phyloP scores from a whole-genome alignment of 2,888 invertebrate genomes.

The Lasioglossum oenotherae region DNA sequence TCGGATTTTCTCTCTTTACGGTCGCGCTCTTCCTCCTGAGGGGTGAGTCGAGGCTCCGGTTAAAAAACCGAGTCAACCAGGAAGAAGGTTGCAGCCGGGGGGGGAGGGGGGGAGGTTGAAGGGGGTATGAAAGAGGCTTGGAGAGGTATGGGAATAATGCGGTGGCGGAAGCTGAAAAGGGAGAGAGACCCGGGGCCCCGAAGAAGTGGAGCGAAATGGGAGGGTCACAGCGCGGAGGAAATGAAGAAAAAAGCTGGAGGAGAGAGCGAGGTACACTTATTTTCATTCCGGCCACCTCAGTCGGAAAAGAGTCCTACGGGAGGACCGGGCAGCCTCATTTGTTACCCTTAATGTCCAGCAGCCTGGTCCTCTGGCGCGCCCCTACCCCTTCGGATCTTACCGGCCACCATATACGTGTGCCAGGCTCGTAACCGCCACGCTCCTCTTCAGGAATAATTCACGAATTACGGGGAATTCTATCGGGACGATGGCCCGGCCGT shows the following conservation, averaged over 20 bases:
- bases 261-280: conserved; percentile 79
- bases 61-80: conserved; percentile 59
- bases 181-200: conserved; percentile 27
- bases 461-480: conserved; percentile 78
- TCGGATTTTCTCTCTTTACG: conserved; percentile 24
- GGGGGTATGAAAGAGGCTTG: neutral
- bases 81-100: neutral
- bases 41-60: conserved; percentile 49
- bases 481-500: conserved; percentile 65
- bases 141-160: conserved; percentile 43
- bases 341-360: conserved; percentile 83
- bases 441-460: conserved; percentile 73
- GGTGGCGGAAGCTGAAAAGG: conserved; percentile 22
- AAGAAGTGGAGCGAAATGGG: conserved; percentile 58
- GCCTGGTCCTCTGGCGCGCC: conserved; percentile 63
- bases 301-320: conserved; percentile 81
- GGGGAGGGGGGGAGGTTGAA: neutral
- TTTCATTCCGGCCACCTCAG: conserved; percentile 81
- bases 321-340: conserved; percentile 82
- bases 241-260: conserved; percentile 69
- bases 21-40: conserved; percentile 28
- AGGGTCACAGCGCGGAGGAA: conserved; percentile 59
- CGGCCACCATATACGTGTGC: conserved; percentile 53
- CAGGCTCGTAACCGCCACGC: conserved; percentile 39
- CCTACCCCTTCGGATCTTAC: conserved; percentile 67